Conservation (phyloP, 2,797 vertebrate genomes). For the Mustela erminea region DNA sequence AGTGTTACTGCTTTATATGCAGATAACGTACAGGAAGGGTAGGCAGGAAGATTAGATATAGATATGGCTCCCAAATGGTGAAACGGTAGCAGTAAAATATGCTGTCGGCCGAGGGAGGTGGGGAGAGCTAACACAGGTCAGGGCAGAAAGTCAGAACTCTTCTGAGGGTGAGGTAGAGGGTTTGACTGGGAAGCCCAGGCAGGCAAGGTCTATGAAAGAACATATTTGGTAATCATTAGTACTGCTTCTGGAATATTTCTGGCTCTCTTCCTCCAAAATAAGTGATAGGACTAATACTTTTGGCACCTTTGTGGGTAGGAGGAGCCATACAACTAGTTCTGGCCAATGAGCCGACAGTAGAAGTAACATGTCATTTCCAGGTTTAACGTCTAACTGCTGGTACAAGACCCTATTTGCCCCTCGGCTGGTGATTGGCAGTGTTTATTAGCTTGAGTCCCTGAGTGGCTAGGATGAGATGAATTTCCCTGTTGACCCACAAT, state of each 20-base stretch:
- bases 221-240: neutral
- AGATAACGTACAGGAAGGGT: slow-evolving; percentile 54
- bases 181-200: neutral
- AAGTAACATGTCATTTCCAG: neutral
- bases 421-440: neutral
- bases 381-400: neutral
- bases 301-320: too few species aligned
- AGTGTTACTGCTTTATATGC: slow-evolving; percentile 63
- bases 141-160: neutral
- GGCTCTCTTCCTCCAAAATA: neutral
- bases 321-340: neutral
- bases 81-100: neutral
- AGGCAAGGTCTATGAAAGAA: neutral
- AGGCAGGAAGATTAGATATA: neutral
- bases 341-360: neutral
- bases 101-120: neutral
- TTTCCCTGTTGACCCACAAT: neutral
- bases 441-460: too few species aligned
- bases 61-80: neutral
- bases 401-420: neutral
- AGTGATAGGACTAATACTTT: neutral
- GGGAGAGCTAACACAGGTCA: neutral
- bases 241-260: neutral
- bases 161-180: too few species aligned
- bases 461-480: neutral